phyloP scores from a whole-genome alignment of 2,797 vertebrate species.

The Lacerta bilineata region DNA sequence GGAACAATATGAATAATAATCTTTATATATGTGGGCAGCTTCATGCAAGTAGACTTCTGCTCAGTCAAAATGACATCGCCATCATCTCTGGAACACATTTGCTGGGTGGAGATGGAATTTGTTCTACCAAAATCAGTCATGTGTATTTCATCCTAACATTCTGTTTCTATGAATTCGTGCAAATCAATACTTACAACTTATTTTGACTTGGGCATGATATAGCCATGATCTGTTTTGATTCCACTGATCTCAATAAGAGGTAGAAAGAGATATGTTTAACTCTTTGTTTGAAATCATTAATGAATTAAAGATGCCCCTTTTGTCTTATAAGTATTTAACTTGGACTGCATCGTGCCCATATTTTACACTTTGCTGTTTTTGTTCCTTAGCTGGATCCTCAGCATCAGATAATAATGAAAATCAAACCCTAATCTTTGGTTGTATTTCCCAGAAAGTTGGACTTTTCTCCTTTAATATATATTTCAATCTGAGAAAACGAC shows the following conservation, averaged over 20 bases:
- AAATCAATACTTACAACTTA: background rate
- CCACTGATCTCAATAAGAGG: background rate
- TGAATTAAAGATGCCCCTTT: background rate
- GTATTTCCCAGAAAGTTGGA: constrained; percentile 69
- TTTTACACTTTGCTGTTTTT: constrained; percentile 59
- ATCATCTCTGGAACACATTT: too few relatives aligned
- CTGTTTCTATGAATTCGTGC: background rate
- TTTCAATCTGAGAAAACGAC: constrained; percentile 76
- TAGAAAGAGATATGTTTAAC: background rate
- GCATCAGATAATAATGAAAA: constrained; percentile 71
- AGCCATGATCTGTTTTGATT: too few relatives aligned
- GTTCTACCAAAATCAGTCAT: too few relatives aligned
- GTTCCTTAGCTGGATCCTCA: constrained; percentile 57
- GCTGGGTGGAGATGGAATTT: too few relatives aligned
- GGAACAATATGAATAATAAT: background rate
- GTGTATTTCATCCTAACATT: background rate
- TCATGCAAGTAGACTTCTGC: too few relatives aligned
- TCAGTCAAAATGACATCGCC: too few relatives aligned
- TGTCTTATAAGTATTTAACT: background rate
- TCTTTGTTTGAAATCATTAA: background rate
- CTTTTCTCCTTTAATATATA: constrained; percentile 79
- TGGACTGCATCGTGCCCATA: constrained; percentile 40
- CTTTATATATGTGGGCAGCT: too few relatives aligned
- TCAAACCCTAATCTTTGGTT: constrained; percentile 62
- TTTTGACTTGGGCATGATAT: constrained; percentile 45